Evolutionary conservation across 2,888 invertebrate species (phyloP).

Genomic region (Thelaira solivaga): DNA sequence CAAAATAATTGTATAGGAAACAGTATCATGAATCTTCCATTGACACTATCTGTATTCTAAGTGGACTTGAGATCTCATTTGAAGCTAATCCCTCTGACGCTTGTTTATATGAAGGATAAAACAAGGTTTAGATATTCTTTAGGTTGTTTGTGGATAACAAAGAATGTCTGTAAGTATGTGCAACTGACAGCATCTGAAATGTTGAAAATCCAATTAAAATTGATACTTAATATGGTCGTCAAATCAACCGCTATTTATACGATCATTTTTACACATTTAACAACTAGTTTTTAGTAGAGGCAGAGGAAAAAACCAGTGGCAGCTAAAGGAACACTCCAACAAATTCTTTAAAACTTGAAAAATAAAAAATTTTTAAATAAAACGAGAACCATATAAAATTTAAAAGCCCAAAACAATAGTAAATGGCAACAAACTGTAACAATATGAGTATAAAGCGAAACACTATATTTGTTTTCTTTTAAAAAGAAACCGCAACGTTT

Average conservation of each 20-base stretch:
- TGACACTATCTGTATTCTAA: conserved; percentile 35
- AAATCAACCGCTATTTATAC: conserved; percentile 18
- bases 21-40: conserved; percentile 19
- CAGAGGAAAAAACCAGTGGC: conserved; percentile 30
- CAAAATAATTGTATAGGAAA: background rate
- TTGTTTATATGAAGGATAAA: conserved; percentile 9
- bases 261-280: background rate
- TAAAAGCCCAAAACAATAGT: conserved; percentile 28
- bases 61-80: conserved; percentile 36
- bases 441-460: background rate
- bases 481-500: conserved; percentile 3
- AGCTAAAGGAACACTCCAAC: conserved; percentile 15
- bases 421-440: conserved; percentile 26
- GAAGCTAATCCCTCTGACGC: conserved; percentile 1
- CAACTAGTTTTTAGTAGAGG: conserved; percentile 8
- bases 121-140: background rate
- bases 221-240: conserved; percentile 42
- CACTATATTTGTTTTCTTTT: background rate
- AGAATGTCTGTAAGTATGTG: background rate
- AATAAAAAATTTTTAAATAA: conserved; percentile 2
- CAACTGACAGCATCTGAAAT: conserved; percentile 40
- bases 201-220: conserved; percentile 52
- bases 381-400: conserved; percentile 47
- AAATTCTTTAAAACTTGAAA: conserved; percentile 23
- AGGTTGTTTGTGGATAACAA: background rate